Percentiles rank a stretch among this genome's conserved stretches.
phyloP scores from a whole-genome alignment of 2,113 vertebrate genomes.

The Athene noctua region DNA sequence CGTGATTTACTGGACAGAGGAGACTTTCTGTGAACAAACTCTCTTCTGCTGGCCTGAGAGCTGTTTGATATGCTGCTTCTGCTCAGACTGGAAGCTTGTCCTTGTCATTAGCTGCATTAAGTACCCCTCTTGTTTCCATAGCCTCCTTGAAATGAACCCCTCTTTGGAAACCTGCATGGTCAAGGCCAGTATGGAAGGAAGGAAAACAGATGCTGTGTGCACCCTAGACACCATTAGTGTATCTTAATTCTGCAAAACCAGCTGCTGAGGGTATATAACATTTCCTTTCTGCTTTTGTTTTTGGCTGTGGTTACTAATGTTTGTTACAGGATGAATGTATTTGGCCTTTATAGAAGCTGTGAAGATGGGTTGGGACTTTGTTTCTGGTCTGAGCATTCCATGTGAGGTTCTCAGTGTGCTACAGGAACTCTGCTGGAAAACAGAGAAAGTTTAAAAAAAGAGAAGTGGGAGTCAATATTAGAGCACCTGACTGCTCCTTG shows the following conservation, averaged over 20 bases:
- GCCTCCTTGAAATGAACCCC: not conserved
- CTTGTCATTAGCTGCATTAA: not conserved
- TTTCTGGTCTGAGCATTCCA: not conserved
- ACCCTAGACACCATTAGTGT: accelerated
- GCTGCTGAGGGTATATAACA: not conserved
- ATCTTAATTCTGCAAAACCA: not conserved
- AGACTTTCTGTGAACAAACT: not conserved
- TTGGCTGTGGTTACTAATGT: not conserved
- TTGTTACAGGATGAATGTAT: not conserved
- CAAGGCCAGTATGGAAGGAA: not conserved
- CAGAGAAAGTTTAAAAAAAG: not conserved
- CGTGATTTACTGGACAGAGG: not conserved
- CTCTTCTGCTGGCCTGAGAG: not conserved
- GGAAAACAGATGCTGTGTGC: not conserved
- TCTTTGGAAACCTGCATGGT: not conserved
- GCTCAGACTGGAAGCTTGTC: not conserved
- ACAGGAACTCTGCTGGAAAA: not conserved
- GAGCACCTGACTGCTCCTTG: not conserved
- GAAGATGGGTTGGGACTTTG: not conserved
- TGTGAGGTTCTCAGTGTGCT: not conserved
- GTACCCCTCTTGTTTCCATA: not conserved
- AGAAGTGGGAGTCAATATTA: not conserved
- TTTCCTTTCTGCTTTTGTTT: not conserved
- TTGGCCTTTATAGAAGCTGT: not conserved
- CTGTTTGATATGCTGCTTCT: not conserved